Base-by-base conservation (phyloP, 2,888 invertebrate genomes). In the Oligia latruncula region DNA sequence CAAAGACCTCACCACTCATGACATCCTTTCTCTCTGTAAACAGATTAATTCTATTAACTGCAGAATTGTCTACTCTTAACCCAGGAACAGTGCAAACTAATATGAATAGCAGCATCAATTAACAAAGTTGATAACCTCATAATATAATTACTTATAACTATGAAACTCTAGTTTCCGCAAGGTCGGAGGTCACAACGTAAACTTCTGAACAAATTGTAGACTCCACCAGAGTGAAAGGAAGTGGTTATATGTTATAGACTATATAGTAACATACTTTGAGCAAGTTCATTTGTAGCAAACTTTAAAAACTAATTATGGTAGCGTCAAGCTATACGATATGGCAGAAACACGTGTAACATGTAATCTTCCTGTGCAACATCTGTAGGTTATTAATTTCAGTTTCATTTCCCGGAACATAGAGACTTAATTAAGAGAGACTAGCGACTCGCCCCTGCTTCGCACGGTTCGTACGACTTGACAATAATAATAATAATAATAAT, bases 191-290 rank as follows among this genome's bases (percentile, higher is more conserved):
- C 67, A 67, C 23, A 71, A 40, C 2, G 20, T 52, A 23, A 77
- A 81, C 66, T 82, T 81, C 58, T 67, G 55, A 77, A 77, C 49
- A 49, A 77, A 77, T 29, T 35, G 23, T 40, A n/a, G 23, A 62
- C 46, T 67, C 8, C 20, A 62, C 17, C 40, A 20, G 29, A 77
- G 66, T 8, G 46, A 29, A 15, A 71, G 60, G 77, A 71, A 71
- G 46, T 82, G 62, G 67, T 49, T 1, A 20, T 71, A 75, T 60
- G n/a, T 52, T 65, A 11, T 6, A 70, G 49, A 58, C 52, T 58
- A 0, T n/a, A 43, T n/a, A 43, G 8, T 40, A 43, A 20, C 52
- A 20, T n/a, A 62, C n/a, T 17, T 67, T 3, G 29, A 62, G n/a
- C 29, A 29, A 52, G 35, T 60, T 70, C 4, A 46, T 64, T 58